Evolutionary conservation across 2,888 invertebrate species (phyloP).

Genomic region (Drosophila algonquin): DNA sequence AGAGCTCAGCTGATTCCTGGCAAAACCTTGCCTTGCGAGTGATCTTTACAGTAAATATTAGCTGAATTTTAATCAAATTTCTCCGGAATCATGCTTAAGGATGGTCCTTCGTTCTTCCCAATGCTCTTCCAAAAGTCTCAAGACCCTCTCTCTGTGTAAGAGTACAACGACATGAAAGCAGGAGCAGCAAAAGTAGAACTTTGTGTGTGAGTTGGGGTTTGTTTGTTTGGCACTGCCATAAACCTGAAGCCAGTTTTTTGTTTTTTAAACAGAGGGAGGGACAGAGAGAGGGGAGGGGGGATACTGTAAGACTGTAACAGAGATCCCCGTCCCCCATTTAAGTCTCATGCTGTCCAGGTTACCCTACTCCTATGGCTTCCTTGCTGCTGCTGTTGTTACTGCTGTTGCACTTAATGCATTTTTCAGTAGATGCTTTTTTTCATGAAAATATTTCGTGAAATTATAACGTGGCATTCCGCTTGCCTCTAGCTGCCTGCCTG

Average conservation of each 20-base stretch:
- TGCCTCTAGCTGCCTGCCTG: constrained; percentile 46
- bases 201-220: constrained; percentile 53
- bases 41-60: too few species aligned
- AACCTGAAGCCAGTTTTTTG: constrained; percentile 74
- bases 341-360: constrained; percentile 31
- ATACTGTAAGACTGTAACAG: neutral
- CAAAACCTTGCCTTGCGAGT: too few species aligned
- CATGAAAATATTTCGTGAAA: constrained; percentile 77
- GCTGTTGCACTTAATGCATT: constrained; percentile 81
- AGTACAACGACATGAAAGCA: constrained; percentile 8
- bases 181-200: constrained; percentile 25
- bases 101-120: too few species aligned
- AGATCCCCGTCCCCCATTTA: constrained; percentile 28
- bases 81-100: too few species aligned
- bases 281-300: constrained; percentile 2
- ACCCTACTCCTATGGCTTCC: constrained; percentile 51
- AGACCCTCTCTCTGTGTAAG: neutral
- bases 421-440: constrained; percentile 77
- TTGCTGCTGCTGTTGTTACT: constrained; percentile 24
- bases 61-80: too few species aligned
- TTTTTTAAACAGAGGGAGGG: constrained; percentile 67
- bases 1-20: too few species aligned
- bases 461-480: constrained; percentile 70
- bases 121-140: neutral
- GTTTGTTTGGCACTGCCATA: constrained; percentile 77